Base-by-base conservation (phyloP, 2,797 vertebrate species). In the Adrianichthys oophorus region DNA sequence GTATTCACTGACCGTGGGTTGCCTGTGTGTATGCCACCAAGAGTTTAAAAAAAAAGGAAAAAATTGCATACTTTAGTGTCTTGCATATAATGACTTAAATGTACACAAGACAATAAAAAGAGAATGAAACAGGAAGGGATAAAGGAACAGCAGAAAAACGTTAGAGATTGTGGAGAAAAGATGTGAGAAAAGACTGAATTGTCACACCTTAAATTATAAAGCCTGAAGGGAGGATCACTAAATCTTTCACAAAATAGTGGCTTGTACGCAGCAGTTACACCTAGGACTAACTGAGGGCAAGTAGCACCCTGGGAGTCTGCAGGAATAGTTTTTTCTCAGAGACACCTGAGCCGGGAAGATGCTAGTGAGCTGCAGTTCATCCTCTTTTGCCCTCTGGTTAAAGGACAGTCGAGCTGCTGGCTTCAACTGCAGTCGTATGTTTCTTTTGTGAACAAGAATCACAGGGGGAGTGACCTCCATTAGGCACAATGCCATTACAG, bases 1-100 rank as follows among this genome's bases (percentile, higher is more conserved):
- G 78, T 83, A 81, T 77, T 84, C 80, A 60, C 59, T 7, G 47
- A 26, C 48, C 13, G 40, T 52, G 43, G 4, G 41, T 48, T 4
- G 41, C 41, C 19, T 45, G 58, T 58, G 54, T 45, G 48, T 24
- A 52, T 48, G 44, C 37, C 18, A 41, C 56, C 44, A 32, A 29
- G 15, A 5, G 19, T 45, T 32, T 6, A 17, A 4, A 37, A 23
- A 15, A 37, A 18, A 15, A 13, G 55, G 13, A 0, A 4, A 49
- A 18, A 37, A 5, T 26, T 19, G 23, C 21, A 19, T 64, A 52
- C 55, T 73, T 60, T 37, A 62, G 58, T 49, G 47, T 40, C 47
- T 32, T 62, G 55, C 60, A 80, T 62, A 73, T 78, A 67, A 66
- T 71, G 48, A 62, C 56, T 29, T 41, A 68, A 41, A 52, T 52